A percentile compares a stretch with the other conserved stretches of the same genome.
Conservation (phyloP, 2,888 invertebrate species). For the Conomelus anceps region DNA sequence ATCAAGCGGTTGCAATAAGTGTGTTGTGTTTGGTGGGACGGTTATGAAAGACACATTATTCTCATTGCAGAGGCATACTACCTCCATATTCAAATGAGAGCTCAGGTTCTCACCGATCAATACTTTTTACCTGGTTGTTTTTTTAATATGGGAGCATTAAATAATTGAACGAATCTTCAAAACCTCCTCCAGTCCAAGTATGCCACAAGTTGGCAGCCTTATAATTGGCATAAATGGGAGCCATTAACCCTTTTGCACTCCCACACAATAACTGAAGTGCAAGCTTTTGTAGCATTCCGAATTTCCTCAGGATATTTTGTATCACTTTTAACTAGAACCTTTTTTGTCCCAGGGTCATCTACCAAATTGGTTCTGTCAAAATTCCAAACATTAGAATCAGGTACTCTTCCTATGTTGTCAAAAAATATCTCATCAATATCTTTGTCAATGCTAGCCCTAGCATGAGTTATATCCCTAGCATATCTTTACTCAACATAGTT, state of each 20-base stretch:
- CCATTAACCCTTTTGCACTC: slow-evolving; percentile 38
- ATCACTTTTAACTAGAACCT: slow-evolving; percentile 35
- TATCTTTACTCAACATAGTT: background rate
- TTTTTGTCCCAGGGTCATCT: slow-evolving; percentile 38
- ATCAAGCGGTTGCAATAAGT: slow-evolving; percentile 22
- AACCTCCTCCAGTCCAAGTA: slow-evolving; percentile 42
- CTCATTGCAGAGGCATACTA: background rate
- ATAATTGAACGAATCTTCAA: slow-evolving; percentile 38
- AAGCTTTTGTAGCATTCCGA: slow-evolving; percentile 36
- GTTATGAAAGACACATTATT: background rate
- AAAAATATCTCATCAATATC: slow-evolving; percentile 24
- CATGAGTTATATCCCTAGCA: slow-evolving; percentile 19
- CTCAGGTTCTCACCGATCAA: slow-evolving; percentile 30
- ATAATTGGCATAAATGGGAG: slow-evolving; percentile 42
- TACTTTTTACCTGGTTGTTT: slow-evolving; percentile 24
- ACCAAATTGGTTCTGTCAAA: too few relatives aligned
- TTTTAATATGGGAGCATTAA: slow-evolving; percentile 29
- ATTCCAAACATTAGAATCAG: too few relatives aligned
- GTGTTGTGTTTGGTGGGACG: background rate
- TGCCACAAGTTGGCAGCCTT: slow-evolving; percentile 41
- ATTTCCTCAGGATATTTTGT: slow-evolving; percentile 38
- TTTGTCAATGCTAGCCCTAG: slow-evolving; percentile 19
- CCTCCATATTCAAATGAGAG: slow-evolving; percentile 26
- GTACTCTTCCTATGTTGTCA: too few relatives aligned
- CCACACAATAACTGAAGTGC: slow-evolving; percentile 40